Evolutionary conservation across 2,113 vertebrate genomes (phyloP), one percentile per base, ranked within the genome.

Genomic region (Malaclemys terrapin): DNA sequence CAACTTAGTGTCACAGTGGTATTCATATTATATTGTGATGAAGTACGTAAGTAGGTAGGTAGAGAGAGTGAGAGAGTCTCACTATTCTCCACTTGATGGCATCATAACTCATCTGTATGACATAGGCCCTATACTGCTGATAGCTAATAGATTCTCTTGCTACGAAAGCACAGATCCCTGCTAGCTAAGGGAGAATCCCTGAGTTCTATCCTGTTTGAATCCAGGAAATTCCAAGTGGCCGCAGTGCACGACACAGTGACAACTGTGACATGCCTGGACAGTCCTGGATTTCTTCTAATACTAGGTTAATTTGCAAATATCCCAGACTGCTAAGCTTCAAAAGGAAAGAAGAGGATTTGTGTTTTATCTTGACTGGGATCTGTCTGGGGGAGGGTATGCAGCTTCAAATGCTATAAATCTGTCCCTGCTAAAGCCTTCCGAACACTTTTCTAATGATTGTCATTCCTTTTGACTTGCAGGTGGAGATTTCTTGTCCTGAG

Each of bases 391-490:
- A 45, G 31, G 45, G 31, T 45, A 38, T 10, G 45, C 45, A 25
- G 65, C 10, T 35, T 42, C 22, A 16, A 10, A 22, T 19, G 42
- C 45, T 42, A 24, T 25, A 22, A 38, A 42, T 17, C n/a, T 4
- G 29, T 54, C 50, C 80, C 52, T 19, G 8, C 29, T 52, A 22
- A 75, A 0, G 1, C 45, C 50, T 85, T 35, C 0, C 50, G 38
- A 31, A 2, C 2, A 9, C 16, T 80, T 5, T 35, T 52, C 90
- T 93, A 52, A 97, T n/a, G 54, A 0, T 8, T 6, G 57, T 76
- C 89, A 93, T 87, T 92, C 89, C 6, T 38, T 94, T 96, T 96
- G 86, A 27, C 84, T 97, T 98, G 91, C 98, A 99, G 99, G 98
- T 98, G 97, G 96, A 95, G 94, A 96, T 94, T 95, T 95, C 96